Conservation (phyloP, 1,140 invertebrate genomes). For the Caenorhabditis briggsae region DNA sequence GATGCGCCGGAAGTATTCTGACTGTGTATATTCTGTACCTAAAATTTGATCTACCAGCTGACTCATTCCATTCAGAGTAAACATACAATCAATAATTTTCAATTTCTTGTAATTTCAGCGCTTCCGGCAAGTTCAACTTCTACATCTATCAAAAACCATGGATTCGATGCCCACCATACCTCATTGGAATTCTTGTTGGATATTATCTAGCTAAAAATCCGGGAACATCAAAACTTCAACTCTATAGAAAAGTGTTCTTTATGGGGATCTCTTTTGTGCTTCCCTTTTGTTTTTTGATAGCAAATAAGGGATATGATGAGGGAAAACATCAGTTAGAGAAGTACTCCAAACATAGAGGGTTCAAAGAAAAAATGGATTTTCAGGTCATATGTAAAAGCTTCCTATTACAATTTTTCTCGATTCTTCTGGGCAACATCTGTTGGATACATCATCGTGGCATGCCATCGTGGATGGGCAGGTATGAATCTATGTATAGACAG, state of each 20-base stretch:
- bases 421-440: slow-evolving; percentile 31
- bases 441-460: slow-evolving; percentile 20
- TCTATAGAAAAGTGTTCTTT: background rate
- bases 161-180: slow-evolving; percentile 50
- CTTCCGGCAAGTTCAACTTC: slow-evolving; percentile 39
- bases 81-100: background rate
- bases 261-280: background rate
- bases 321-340: background rate
- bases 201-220: slow-evolving; percentile 12
- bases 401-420: slow-evolving; percentile 59
- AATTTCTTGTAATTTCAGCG: background rate
- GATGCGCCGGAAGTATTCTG: slow-evolving; percentile 16
- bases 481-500: too few species aligned
- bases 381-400: slow-evolving; percentile 3
- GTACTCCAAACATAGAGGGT: background rate
- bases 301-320: slow-evolving; percentile 20
- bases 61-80: slow-evolving; percentile 16
- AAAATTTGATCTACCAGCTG: slow-evolving; percentile 4
- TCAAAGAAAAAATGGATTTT: background rate
- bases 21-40: background rate
- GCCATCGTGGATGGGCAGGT: slow-evolving; percentile 53
- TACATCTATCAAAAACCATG: slow-evolving; percentile 53
- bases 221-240: background rate
- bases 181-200: slow-evolving; percentile 47
- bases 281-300: background rate